Evolutionary conservation across 2,888 invertebrate species (phyloP), one percentile per base, ranked within the genome.

Genomic region (Eurytoma adleriae): DNA sequence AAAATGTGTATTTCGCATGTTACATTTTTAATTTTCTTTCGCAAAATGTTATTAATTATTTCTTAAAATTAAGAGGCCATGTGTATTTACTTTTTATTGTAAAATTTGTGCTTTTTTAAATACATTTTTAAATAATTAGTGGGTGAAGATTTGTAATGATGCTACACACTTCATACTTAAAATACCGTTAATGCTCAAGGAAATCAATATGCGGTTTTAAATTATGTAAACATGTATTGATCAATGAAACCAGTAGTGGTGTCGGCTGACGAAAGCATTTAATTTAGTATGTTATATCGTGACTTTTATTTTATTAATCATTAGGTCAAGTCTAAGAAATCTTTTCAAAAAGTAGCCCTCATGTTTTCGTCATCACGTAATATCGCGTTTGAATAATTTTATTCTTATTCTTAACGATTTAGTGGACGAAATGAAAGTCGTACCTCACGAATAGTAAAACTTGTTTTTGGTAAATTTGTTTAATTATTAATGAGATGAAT

Each of bases 311-410:
- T 54, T n/a, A 54, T 54, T n/a, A 16, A n/a, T 48, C 4, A 10
- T 18, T 3, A 13, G 18, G 18, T 64, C 16, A 40, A 10, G 40
- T 64, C 48, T 3, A 48, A 30, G 18, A 48, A 54, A 64, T n/a
- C 64, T 64, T 64, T 48, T 40, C 13, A n/a, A 18, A 40, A 13
- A 48, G 48, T 18, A 18, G 10, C n/a, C 40, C 18, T 5, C 69
- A 57, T 10, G 57, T 57, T 27, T 18, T 24, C 50, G 16, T 20
- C 14, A 59, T 57, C 67, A 75, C 67, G 75, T 50, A 75, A 75
- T 20, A 50, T 57, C 57, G 57, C 67, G 59, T 75, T 75, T 57
- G 24, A 4, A n/a, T 59, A 67, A 75, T 67, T 24, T 27, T 18
- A 67, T 67, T 67, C 16, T 20, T 24, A 16, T 66, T 75, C n/a